These are phyloP conservation scores for Acromyrmex echinatior DNA, from an alignment of 1,140 invertebrate species.

Conservation along the genomic window DNA sequence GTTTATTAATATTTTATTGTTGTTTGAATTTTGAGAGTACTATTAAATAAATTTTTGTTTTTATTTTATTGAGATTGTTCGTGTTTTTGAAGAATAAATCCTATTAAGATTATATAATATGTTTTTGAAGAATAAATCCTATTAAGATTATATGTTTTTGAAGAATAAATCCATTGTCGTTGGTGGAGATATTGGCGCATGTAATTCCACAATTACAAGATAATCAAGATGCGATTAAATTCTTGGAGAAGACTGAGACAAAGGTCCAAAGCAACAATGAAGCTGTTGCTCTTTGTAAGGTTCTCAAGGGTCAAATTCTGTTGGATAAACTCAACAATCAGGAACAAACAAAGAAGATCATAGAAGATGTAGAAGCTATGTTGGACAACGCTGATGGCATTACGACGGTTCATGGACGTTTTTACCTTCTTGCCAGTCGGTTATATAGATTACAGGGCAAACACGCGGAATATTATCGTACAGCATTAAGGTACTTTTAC, in stretches of 20 bases:
- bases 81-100: no score
- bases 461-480: slow-evolving; percentile 97
- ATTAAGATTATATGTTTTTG: slow-evolving; percentile 50
- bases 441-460: slow-evolving; percentile 94
- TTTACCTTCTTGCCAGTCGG: slow-evolving; percentile 97
- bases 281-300: slow-evolving; percentile 94
- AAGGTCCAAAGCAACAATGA: slow-evolving; percentile 96
- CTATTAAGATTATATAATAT: slow-evolving; percentile 2
- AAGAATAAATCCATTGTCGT: slow-evolving; percentile 96
- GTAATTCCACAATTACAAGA: slow-evolving; percentile 94
- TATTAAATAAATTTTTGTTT: no score
- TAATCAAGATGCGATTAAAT: slow-evolving; percentile 93
- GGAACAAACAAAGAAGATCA: slow-evolving; percentile 94
- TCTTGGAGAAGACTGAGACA: slow-evolving; percentile 94
- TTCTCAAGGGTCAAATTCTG: slow-evolving; percentile 94
- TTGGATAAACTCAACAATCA: slow-evolving; percentile 94
- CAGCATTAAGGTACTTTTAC: slow-evolving; percentile 91
- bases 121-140: no score
- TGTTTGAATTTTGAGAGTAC: no score
- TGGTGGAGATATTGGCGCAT: slow-evolving; percentile 95
- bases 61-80: no score
- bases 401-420: slow-evolving; percentile 97
- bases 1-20: no score
- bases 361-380: slow-evolving; percentile 95
- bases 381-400: slow-evolving; percentile 96